Percentiles rank a stretch among this genome's conserved stretches.
These are phyloP conservation scores for Tethea ocularis DNA, from an alignment of 2,888 invertebrate species.

Conservation along the genomic window DNA sequence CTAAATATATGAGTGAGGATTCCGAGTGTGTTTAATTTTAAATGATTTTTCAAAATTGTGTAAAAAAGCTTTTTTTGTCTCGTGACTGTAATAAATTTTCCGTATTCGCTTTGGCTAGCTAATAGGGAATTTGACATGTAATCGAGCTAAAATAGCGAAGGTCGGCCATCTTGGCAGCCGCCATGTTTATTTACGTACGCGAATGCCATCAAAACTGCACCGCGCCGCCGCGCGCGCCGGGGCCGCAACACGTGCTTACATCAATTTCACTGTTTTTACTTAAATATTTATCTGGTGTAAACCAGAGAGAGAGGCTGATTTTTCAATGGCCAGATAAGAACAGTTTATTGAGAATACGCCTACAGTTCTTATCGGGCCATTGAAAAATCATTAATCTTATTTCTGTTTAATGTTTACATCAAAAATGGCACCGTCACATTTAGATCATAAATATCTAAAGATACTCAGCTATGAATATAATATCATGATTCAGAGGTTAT, in stretches of 20 bases:
- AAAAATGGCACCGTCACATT: background rate
- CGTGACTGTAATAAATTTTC: slow-evolving; percentile 30
- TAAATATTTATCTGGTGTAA: slow-evolving; percentile 7
- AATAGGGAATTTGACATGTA: slow-evolving; percentile 61
- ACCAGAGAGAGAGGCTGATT: too few species aligned
- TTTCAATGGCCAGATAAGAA: too few species aligned
- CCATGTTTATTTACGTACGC: slow-evolving; percentile 80
- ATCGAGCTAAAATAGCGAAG: slow-evolving; percentile 77
- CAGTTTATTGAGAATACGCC: too few species aligned
- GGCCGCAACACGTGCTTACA: slow-evolving; percentile 67
- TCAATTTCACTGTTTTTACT: slow-evolving; percentile 50
- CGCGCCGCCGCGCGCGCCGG: slow-evolving; percentile 56
- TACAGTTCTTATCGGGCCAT: too few species aligned
- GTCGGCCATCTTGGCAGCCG: slow-evolving; percentile 78
- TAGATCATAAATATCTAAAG: background rate
- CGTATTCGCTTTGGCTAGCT: slow-evolving; percentile 50
- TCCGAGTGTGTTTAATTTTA: background rate
- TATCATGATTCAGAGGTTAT: background rate
- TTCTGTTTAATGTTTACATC: background rate
- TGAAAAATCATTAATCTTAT: too few species aligned
- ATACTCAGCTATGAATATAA: background rate
- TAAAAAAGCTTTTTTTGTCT: slow-evolving; percentile 9
- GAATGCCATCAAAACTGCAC: slow-evolving; percentile 76
- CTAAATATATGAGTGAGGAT: too few species aligned
- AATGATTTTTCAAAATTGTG: background rate